These are phyloP conservation scores for Noctua fimbriata DNA, from an alignment of 2,888 invertebrate genomes.

Conservation along the genomic window DNA sequence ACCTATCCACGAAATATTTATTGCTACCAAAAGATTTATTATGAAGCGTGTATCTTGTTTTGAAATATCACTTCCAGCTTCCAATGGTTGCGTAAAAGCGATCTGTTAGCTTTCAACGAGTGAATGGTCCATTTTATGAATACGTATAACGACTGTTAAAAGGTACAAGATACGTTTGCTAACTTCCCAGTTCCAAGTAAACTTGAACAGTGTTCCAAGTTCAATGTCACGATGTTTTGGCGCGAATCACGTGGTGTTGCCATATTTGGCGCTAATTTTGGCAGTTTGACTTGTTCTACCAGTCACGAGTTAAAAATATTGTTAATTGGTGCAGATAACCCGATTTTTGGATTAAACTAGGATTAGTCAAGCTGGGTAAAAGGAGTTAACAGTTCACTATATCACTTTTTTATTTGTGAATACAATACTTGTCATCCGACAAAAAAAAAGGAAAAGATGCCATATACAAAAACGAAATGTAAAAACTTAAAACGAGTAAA, in stretches of 20 bases:
- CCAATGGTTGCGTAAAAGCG: conserved; percentile 16
- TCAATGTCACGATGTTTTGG: conserved; percentile 54
- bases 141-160: not conserved
- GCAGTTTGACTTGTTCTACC: conserved; percentile 19
- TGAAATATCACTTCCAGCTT: conserved; percentile 15
- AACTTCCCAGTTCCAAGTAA: conserved; percentile 17
- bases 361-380: not conserved
- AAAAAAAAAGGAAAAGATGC: not conserved
- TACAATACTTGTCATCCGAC: not conserved
- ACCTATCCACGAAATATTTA: conserved; percentile 15
- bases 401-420: not conserved
- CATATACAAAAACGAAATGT: not conserved
- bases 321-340: not conserved
- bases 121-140: conserved; percentile 16
- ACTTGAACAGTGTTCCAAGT: conserved; percentile 48
- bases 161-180: conserved; percentile 18
- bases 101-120: not conserved
- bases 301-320: not conserved
- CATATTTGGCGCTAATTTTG: conserved; percentile 8
- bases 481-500: not conserved
- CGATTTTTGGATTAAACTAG: not conserved
- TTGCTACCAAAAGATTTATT: conserved; percentile 27
- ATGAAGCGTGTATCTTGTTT: not conserved
- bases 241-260: conserved; percentile 5
- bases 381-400: not conserved